Evolutionary conservation across 2,797 vertebrate species (phyloP).

Genomic region (Coregonus sp.): DNA sequence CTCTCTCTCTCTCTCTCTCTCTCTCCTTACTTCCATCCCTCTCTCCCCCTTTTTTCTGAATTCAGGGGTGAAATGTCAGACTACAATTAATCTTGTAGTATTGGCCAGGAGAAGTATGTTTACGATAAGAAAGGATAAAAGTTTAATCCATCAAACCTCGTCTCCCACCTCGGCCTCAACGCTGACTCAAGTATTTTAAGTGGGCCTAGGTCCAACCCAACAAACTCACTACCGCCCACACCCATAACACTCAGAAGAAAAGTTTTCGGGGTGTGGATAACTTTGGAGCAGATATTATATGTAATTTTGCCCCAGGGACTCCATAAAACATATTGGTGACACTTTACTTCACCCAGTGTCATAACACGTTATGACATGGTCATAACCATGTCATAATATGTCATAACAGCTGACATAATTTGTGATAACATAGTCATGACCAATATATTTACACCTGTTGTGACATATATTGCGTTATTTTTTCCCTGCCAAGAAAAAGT

Average conservation of each 20-base stretch:
- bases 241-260: background rate
- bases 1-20: too few species aligned
- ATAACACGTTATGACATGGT: too few species aligned
- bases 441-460: too few species aligned
- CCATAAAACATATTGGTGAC: background rate
- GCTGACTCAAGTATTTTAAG: conserved; percentile 60
- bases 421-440: too few species aligned
- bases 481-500: too few species aligned
- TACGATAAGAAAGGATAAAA: conserved; percentile 62
- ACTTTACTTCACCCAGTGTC: too few species aligned
- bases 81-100: conserved; percentile 59
- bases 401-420: too few species aligned
- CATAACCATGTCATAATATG: too few species aligned
- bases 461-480: too few species aligned
- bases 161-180: conserved; percentile 37
- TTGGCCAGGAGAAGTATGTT: conserved; percentile 45
- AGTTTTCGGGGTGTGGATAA: background rate
- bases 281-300: background rate
- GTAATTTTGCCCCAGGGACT: background rate
- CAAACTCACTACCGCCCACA: background rate
- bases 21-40: background rate
- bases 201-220: background rate
- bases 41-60: conserved; percentile 26
- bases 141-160: conserved; percentile 74
- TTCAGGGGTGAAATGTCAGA: conserved; percentile 7